Evolutionary conservation across 2,113 vertebrate species (phyloP).

Genomic region (Lota lota): DNA sequence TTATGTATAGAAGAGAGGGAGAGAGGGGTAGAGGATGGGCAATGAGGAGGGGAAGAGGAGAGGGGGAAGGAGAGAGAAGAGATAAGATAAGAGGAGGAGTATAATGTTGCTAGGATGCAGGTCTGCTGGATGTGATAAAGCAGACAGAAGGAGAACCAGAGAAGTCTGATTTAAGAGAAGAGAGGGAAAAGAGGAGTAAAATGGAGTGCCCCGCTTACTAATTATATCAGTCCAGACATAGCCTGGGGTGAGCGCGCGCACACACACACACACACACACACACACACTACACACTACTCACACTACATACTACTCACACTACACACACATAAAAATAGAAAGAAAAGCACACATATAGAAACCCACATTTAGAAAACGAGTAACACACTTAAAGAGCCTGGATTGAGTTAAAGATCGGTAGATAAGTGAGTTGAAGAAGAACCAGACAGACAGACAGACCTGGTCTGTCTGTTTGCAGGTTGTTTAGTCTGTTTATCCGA

Average conservation of each 20-base stretch:
- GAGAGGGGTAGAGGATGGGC: no score
- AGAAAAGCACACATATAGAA: background rate
- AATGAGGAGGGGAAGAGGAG: no score
- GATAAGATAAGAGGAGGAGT: no score
- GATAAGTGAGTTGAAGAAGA: constrained; percentile 15
- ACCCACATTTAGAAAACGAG: constrained; percentile 2
- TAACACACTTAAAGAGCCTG: constrained; percentile 2
- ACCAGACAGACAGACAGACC: constrained; percentile 30
- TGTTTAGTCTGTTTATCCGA: no score
- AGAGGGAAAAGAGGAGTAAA: constrained; percentile 21
- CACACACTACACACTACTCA: background rate
- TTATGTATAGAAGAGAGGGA: no score
- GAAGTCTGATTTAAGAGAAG: constrained; percentile 18
- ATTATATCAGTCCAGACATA: constrained; percentile 48
- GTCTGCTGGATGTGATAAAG: background rate
- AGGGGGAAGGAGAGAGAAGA: no score
- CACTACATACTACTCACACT: background rate
- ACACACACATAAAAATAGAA: no score
- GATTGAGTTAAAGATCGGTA: constrained; percentile 29
- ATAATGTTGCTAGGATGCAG: no score
- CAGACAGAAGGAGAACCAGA: background rate
- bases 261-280: constrained; percentile 27
- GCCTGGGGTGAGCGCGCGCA: constrained; percentile 44
- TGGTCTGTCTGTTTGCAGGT: constrained; percentile 49
- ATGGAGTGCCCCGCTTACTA: constrained; percentile 23